Base-by-base conservation (phyloP, 2,888 invertebrate species). In the Selenia dentaria region DNA sequence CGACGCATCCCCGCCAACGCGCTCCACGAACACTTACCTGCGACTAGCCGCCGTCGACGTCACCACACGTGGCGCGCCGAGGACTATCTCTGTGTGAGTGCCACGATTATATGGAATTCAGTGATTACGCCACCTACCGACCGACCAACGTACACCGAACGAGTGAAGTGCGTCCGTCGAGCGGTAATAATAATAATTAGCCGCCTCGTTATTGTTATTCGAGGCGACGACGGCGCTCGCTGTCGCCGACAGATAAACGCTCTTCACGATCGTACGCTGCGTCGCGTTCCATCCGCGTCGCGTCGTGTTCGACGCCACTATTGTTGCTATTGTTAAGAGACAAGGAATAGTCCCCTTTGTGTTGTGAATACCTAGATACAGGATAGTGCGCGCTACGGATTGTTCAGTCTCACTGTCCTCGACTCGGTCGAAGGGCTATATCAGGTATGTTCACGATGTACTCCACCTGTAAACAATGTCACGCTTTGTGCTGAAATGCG, bases 111-210 rank as follows among this genome's bases (percentile, higher is more conserved):
- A 76, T 75, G 79, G 82, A 82, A 82, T 80, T 80, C 75, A 77
- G 60, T 74, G 83, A 83, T 84, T 83, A 84, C 83, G 83, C 79
- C 83, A 84, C 78, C 78, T 75, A 77, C 69, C 55, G 62, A 77
- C 69, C 55, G 62, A 57, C 55, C 51, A 44, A 33, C 51, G 57
- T 64, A 67, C 61, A 61, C 57, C 62, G 56, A 62, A 58, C 60
- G 68, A 67, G 66, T n/a, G n/a, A n/a, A 16, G 16, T 74, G 72
- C 70, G 73, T 67, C 68, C 74, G 70, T 62, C 67, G 70, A 64
- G 62, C 63, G 60, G 69, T 74, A 82, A 82, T 84, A 85, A 83
- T 79, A 84, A 85, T 85, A 81, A 85, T 83, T 78, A 80, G 64
- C 71, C 67, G 73, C 62, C 67, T 78, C 77, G 77, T 82, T 82